A percentile compares a stretch with the other conserved stretches of the same genome.
Evolutionary conservation across 37 sponge, comb jelly and placozoan species (phyloP).

Genomic region (Hexactinellida sp.): DNA sequence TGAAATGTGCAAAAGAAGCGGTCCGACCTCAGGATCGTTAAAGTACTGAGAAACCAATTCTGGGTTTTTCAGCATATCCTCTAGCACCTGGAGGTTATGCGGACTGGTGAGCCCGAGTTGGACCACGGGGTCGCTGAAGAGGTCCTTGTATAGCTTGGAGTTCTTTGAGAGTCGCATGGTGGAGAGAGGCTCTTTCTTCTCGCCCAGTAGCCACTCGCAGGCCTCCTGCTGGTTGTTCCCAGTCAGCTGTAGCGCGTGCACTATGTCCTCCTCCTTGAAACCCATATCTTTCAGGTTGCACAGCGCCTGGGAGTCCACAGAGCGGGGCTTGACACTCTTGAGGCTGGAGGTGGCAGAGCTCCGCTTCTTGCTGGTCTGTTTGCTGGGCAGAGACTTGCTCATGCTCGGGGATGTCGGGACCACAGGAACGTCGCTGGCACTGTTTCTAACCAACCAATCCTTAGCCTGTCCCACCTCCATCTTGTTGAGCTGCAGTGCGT

Average conservation of each 20-base stretch:
- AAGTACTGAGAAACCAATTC: conserved; percentile 15
- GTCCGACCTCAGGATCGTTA: neutral
- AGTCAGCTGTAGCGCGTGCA: neutral
- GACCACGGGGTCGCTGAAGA: neutral
- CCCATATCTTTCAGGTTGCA: conserved; percentile 8
- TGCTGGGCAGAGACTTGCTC: neutral
- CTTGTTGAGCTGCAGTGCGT: neutral
- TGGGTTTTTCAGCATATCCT: neutral
- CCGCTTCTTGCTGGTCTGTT: neutral
- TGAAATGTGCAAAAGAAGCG: neutral
- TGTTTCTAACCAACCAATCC: conserved; percentile 11
- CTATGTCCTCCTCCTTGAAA: neutral
- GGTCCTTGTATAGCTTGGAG: conserved; percentile 4
- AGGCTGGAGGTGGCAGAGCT: neutral
- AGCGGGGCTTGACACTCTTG: neutral
- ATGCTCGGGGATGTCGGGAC: neutral
- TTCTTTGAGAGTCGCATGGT: neutral
- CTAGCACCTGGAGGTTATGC: neutral
- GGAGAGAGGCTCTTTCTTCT: neutral
- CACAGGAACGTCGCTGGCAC: neutral
- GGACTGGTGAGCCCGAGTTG: conserved; percentile 12
- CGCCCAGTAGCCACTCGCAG: neutral
- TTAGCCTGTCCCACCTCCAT: neutral
- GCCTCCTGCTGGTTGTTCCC: neutral
- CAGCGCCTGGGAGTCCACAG: neutral